phyloP scores from a whole-genome alignment of 2,113 vertebrate genomes.

The Heterotilapia buettikoferi region DNA sequence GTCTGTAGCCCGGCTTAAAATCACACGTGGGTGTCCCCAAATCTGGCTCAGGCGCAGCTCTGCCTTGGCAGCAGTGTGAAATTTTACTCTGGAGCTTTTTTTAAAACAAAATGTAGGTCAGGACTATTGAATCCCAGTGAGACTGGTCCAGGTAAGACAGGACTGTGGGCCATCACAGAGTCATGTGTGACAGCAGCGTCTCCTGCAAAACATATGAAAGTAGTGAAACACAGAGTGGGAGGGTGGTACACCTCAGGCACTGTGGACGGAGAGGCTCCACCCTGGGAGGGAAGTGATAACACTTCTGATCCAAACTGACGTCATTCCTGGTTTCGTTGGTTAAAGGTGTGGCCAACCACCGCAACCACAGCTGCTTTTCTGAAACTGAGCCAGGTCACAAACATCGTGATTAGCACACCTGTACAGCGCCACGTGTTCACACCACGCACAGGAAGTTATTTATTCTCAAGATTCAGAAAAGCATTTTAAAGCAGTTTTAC shows the following conservation, averaged over 20 bases:
- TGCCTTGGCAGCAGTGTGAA: neutral
- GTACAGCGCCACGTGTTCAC: neutral
- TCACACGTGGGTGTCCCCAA: rapidly evolving
- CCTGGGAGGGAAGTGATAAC: neutral
- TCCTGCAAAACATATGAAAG: neutral
- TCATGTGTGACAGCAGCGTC: neutral
- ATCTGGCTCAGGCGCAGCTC: neutral
- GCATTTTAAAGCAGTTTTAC: neutral
- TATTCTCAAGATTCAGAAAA: neutral
- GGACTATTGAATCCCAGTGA: neutral
- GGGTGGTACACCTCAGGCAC: neutral
- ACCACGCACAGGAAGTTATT: neutral
- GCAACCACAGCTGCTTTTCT: neutral
- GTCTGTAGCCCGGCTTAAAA: neutral
- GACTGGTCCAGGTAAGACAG: neutral
- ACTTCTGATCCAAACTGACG: neutral
- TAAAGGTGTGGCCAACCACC: neutral
- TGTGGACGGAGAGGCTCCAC: neutral
- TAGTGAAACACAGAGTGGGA: neutral
- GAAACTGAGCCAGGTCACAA: neutral
- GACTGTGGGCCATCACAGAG: neutral
- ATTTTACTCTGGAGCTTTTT: neutral
- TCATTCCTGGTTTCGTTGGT: neutral
- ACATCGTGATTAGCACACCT: neutral
- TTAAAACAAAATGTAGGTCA: neutral